Percentiles rank a stretch among this genome's conserved stretches.
phyloP scores from a whole-genome alignment of 2,113 vertebrate species.

The Lathamus discolor region DNA sequence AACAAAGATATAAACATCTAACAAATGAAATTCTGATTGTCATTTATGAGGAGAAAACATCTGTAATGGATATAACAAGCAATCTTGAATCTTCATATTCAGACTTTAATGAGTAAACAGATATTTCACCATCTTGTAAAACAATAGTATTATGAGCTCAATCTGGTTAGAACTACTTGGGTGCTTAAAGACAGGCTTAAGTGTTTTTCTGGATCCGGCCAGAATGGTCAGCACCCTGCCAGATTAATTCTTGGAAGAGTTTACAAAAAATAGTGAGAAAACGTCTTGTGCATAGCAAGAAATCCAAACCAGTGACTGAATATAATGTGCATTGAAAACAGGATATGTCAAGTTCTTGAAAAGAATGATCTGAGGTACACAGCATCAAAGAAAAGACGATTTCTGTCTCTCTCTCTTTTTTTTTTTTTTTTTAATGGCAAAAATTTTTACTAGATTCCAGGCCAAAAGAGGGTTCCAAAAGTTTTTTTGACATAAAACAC shows the following conservation, averaged over 20 bases:
- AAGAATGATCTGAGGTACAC: slow-evolving; percentile 14
- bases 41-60: slow-evolving; percentile 68
- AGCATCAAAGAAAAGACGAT: not conserved
- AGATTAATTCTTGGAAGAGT: slow-evolving; percentile 57
- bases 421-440: not conserved
- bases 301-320: slow-evolving; percentile 47
- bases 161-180: slow-evolving; percentile 60
- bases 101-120: slow-evolving; percentile 69
- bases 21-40: slow-evolving; percentile 65
- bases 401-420: not conserved
- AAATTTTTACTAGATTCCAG: not conserved
- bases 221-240: slow-evolving; percentile 52
- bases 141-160: slow-evolving; percentile 64
- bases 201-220: slow-evolving; percentile 64
- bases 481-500: not conserved
- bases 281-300: slow-evolving; percentile 44
- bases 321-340: not conserved
- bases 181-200: slow-evolving; percentile 55
- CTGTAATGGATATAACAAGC: slow-evolving; percentile 62
- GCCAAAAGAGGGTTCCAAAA: not conserved
- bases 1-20: slow-evolving; percentile 62
- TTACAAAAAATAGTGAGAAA: slow-evolving; percentile 15
- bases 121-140: slow-evolving; percentile 71
- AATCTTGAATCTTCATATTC: slow-evolving; percentile 66
- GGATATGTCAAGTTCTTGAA: slow-evolving; percentile 26